Conservation (phyloP, 1,140 invertebrate species). For the Aradophagus sp. region DNA sequence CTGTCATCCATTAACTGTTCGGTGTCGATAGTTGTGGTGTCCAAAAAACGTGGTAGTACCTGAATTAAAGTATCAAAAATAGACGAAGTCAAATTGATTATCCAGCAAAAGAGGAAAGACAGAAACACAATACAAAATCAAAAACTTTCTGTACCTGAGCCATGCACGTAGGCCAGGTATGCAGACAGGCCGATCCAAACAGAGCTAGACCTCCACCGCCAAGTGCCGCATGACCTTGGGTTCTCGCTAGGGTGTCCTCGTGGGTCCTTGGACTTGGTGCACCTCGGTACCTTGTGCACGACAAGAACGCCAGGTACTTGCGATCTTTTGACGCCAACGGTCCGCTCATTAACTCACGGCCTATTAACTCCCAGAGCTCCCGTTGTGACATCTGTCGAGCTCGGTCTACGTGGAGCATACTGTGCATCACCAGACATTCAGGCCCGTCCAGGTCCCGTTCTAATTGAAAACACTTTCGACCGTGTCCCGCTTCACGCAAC, state of each 20-base stretch:
- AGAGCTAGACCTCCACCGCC: conserved; percentile 93
- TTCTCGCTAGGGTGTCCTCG: conserved; percentile 83
- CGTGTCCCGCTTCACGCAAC: conserved; percentile 86
- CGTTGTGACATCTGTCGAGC: conserved; percentile 84
- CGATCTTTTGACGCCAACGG: conserved; percentile 79
- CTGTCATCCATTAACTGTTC: conserved; percentile 89
- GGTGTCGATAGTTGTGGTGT: conserved; percentile 80
- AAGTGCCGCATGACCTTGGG: conserved; percentile 89
- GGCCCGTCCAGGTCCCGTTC: conserved; percentile 79
- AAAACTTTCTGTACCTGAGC: too few relatives aligned
- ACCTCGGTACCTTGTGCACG: conserved; percentile 87
- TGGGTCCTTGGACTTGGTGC: conserved; percentile 78
- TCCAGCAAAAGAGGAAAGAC: too few relatives aligned
- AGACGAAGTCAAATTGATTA: too few relatives aligned
- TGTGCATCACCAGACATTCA: conserved; percentile 82
- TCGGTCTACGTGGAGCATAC: conserved; percentile 81
- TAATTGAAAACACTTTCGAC: conserved; percentile 87
- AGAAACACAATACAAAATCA: too few relatives aligned
- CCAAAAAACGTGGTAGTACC: conserved; percentile 75
- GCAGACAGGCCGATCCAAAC: conserved; percentile 91
- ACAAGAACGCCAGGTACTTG: conserved; percentile 93
- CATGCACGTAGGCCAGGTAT: conserved; percentile 89
- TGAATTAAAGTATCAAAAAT: too few relatives aligned
- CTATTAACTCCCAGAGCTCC: conserved; percentile 90
- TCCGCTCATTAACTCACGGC: conserved; percentile 84